Evolutionary conservation across 2,797 vertebrate species (phyloP), one percentile per base, ranked within the genome.

Genomic region (Cirrhinus mrigala): DNA sequence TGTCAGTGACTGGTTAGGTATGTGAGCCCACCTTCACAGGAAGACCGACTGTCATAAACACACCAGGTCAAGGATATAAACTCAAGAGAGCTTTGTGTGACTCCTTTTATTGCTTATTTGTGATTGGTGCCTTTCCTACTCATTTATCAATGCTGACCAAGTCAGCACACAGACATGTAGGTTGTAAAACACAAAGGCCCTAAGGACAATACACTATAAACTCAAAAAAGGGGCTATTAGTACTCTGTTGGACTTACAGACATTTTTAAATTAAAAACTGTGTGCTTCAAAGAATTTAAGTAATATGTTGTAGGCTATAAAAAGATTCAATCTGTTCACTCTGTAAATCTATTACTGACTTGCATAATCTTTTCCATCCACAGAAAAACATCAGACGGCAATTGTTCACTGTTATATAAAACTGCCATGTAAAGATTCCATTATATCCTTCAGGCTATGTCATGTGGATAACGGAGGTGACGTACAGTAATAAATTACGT

Each of bases 151-250:
- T 58, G 74, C 76, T 88, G 84, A 84, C 86, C 83, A 69, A 83
- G 84, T 85, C 89, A 87, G 81, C 60, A 81, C 85, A 86, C 88
- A 90, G 90, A 82, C 87, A 86, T 81, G 60, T 52, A 60, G 77
- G 87, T 70, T 62, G 64, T 92, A 92, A 92, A 92, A 82, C 68
- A 56, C 74, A 64, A 70, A 84, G 54, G 37, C 85, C 87, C 83
- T 40, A 6, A 78, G 68, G 89, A 88, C 82, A 85, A 84, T 88
- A 70, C 73, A 60, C 46, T 24, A 85, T 86, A 75, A 83, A 40
- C 20, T 52, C 60, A 37, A 68, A 24, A 27, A 16, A 64, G n/a
- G 62, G n/a, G 27, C 44, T 20, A 16, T 33, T 64, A 37, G 76
- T 80, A 66, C 73, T 79, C 46, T 71, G 56, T 37, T 62, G 74